Base-by-base conservation (phyloP, 2,888 invertebrate species). In the Dolichopus griseipennis region DNA sequence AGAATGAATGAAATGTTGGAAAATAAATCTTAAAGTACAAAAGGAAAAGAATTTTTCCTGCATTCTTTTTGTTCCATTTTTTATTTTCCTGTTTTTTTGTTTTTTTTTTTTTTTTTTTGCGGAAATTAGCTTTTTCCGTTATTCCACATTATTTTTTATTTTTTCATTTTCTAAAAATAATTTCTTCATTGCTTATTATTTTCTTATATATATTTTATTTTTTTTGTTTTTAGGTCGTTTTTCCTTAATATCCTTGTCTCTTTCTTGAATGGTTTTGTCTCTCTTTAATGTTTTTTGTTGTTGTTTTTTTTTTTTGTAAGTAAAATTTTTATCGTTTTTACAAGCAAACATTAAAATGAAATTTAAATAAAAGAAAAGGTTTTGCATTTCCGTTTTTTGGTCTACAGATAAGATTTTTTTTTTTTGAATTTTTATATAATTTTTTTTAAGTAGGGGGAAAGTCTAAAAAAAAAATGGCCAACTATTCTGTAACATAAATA, bases 41-140 rank as follows among this genome's bases (percentile, higher is more conserved):
- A 52, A 52, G 52, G 15, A 52, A n/a, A 52, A 12, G 15, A 52
- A 52, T 27, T 27, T 27, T 27, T 27, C 27, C 27, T 27, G 27
- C 27, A 27, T 27, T 27, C 27, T 27, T 27, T 27, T 27, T 27
- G 27, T 27, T 4, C 2, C 3, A 4, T 27, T 27, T 27, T 27
- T 27, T 27, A 27, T 27, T 18, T 43, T 43, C 43, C 43, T 10
- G 10, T 37, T 37, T 37, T 37, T 10, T 37, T 12, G 12, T 15
- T 10, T 15, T 15, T 43, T 43, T 43, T 15, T 43, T 52, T 52
- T 52, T 52, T 6, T 52, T 52, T 52, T 52, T n/a, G n/a, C 15
- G 52, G 52, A 52, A 52, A 52, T 52, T 52, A 52, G 52, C 52
- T 52, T 52, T 52, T 52, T 52, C 52, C 52, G 52, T 52, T 52